Evolutionary conservation across 2,113 vertebrate genomes (phyloP).

Genomic region (Ophiodon elongatus): DNA sequence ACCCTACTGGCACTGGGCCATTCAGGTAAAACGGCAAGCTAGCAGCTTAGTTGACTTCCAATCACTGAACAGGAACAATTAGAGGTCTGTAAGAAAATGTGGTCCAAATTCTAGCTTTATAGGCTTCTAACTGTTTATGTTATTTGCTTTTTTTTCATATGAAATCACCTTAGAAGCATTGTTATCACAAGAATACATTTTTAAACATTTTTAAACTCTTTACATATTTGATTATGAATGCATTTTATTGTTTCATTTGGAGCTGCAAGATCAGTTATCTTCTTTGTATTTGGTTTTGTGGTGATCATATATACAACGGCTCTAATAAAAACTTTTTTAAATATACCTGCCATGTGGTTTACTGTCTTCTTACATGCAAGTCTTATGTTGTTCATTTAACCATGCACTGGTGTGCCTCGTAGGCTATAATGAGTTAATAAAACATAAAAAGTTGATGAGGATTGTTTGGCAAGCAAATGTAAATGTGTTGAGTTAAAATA

Average conservation of each 20-base stretch:
- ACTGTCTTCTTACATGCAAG: slow-evolving; percentile 16
- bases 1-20: slow-evolving; percentile 1
- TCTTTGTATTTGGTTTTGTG: slow-evolving; percentile 29
- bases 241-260: slow-evolving; percentile 20
- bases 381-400: not conserved
- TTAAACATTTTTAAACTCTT: no score
- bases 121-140: slow-evolving; percentile 13
- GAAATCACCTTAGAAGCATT: slow-evolving; percentile 26
- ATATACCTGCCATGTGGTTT: slow-evolving; percentile 4
- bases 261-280: slow-evolving; percentile 22
- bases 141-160: slow-evolving; percentile 19
- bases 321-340: slow-evolving; percentile 63
- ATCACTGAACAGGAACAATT: slow-evolving; percentile 31
- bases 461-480: not conserved
- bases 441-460: not conserved
- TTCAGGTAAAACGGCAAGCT: slow-evolving; percentile 1
- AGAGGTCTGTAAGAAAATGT: slow-evolving; percentile 16
- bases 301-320: slow-evolving; percentile 22
- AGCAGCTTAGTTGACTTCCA: slow-evolving; percentile 10
- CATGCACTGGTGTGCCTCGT: not conserved
- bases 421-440: not conserved
- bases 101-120: slow-evolving; percentile 32
- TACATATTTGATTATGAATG: slow-evolving; percentile 36
- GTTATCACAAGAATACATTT: slow-evolving; percentile 13
- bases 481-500: not conserved